Evolutionary conservation across 1,140 invertebrate genomes (phyloP).

Genomic region (Battus philenor): DNA sequence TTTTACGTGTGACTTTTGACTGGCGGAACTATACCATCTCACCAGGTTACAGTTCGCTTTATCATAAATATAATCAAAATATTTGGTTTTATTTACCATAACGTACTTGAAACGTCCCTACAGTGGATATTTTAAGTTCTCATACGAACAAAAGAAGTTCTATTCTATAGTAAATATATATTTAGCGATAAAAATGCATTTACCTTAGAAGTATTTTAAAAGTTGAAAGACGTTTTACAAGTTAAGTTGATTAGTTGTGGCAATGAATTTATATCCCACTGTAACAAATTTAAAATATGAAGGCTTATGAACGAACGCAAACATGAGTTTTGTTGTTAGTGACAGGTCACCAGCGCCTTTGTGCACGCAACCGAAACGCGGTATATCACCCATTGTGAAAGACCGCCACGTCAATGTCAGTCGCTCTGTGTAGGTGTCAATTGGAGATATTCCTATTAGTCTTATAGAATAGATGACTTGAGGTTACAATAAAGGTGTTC

Average conservation of each 20-base stretch:
- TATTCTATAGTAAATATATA: too few species aligned
- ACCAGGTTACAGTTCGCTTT: too few species aligned
- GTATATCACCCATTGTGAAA: constrained; percentile 29
- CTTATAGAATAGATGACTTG: not conserved
- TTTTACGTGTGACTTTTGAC: too few species aligned
- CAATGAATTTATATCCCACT: not conserved
- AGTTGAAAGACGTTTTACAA: too few species aligned
- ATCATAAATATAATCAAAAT: too few species aligned
- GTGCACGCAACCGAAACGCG: constrained; percentile 22
- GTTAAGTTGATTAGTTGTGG: not conserved
- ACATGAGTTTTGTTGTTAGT: constrained; percentile 39
- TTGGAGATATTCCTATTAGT: constrained; percentile 7
- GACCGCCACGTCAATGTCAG: constrained; percentile 19
- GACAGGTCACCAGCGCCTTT: constrained; percentile 19
- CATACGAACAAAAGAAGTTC: too few species aligned
- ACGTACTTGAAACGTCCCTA: too few species aligned
- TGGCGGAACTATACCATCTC: too few species aligned
- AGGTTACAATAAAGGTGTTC: constrained; percentile 10
- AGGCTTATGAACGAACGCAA: constrained; percentile 38
- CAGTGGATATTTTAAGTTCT: too few species aligned
- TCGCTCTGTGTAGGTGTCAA: constrained; percentile 3
- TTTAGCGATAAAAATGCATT: too few species aligned
- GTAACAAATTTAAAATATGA: constrained; percentile 22
- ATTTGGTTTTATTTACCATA: too few species aligned
- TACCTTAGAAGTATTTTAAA: too few species aligned